Percentiles rank a stretch among this genome's conserved stretches.
These are phyloP conservation scores for Caenorhabditis brenneri DNA, from an alignment of 1,140 invertebrate species.

Conservation along the genomic window DNA sequence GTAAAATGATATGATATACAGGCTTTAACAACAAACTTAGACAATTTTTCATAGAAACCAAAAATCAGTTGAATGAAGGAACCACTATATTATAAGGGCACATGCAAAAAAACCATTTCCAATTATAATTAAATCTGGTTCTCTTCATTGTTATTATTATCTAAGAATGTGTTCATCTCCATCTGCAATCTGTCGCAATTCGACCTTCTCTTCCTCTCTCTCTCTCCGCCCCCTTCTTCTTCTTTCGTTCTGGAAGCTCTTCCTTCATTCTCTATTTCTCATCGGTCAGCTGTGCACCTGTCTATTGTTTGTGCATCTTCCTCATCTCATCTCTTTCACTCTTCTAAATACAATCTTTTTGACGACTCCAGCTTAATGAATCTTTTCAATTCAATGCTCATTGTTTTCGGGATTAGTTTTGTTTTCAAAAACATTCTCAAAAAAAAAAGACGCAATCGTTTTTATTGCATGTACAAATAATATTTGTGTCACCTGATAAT, in stretches of 20 bases:
- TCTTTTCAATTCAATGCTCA: too few species aligned
- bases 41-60: too few species aligned
- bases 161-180: too few species aligned
- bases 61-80: too few species aligned
- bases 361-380: neutral
- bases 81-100: too few species aligned
- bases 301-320: slow-evolving; percentile 30
- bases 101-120: too few species aligned
- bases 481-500: neutral
- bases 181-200: slow-evolving; percentile 32
- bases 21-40: too few species aligned
- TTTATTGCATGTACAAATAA: neutral
- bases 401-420: neutral
- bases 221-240: neutral
- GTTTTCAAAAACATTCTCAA: neutral
- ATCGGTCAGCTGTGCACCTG: slow-evolving; percentile 38
- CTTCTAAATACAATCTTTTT: neutral
- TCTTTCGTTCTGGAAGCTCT: too few species aligned
- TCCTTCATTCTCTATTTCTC: neutral
- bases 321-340: neutral
- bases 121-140: too few species aligned
- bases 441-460: too few species aligned
- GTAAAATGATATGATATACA: too few species aligned
- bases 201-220: neutral
- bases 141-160: too few species aligned